Base-by-base conservation (phyloP, 2,113 vertebrate species). In the Corythornis madagascariensis region DNA sequence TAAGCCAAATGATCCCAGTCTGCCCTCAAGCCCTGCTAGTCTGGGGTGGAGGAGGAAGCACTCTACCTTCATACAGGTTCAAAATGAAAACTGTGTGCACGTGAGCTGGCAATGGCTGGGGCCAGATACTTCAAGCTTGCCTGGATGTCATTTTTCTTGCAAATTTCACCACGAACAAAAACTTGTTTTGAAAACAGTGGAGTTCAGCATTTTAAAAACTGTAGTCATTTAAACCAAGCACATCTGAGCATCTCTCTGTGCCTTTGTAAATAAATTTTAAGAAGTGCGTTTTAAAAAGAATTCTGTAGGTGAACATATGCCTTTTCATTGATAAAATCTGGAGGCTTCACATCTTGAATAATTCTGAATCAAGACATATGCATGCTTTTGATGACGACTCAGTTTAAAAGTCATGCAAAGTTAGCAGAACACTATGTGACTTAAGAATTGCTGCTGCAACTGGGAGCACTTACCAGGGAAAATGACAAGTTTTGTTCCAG, bases 341-440 rank as follows among this genome's bases (percentile, higher is more conserved):
- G 53, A 88, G 42, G 24, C 4, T 77, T 28, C 48, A 72, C 89
- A 94, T 91, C 92, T 89, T 91, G 75, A 96, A 89, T 88, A 88
- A 85, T 24, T 94, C 60, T 81, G 60, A 67, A 40, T 65, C 29
- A 83, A 60, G 52, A 59, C 65, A 57, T 47, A 67, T 17, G 72
- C 40, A 48, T 69, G 67, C 78, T 64, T 95, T 92, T 93, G 89
- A 91, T 88, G 90, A 75, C 0, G 0, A 60, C 21, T 88, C 6
- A 2, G 26, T 91, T 83, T 83, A 91, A 94, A 94, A 94, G 16
- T 57, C 89, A 40, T 78, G 61, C 48, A 65, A 93, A 85, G 73
- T 75, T 43, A 91, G 67, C 64, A 74, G 92, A 92, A 91, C 60
- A 69, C 72, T 24, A 80, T 0, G 2, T 88, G 75, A 83, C 72